Base-by-base conservation (phyloP, 53 echinoderm and acorn worm species). In the Stichopus horrens region DNA sequence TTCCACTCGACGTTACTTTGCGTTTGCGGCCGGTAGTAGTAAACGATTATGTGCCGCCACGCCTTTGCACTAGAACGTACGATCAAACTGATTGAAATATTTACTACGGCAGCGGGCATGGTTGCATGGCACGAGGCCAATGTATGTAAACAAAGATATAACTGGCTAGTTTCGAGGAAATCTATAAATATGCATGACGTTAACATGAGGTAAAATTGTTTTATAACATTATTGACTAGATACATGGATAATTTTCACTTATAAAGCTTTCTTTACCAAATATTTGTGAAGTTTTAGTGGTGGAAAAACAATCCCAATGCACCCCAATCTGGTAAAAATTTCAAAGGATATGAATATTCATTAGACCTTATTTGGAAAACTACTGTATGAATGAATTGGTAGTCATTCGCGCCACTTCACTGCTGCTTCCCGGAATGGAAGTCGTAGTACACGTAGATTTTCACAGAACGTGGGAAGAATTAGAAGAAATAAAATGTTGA, bases 331-430 rank as follows among this genome's bases (percentile, higher is more conserved):
- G 37, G 37, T 37, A 37, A 37, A 37, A 37, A 37, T 37, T 2
- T 37, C 37, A 37, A 37, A 37, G 37, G 37, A 51, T 51, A 37
- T 76, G 79, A 79, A 79, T 79, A 79, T 79, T 53, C 8, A 79
- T 79, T 53, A 53, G 18, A 5, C 79, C 79, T 79, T 79, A 79
- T 79, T 55, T 79, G 79, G 79, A 79, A 79, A 56, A 53, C 54
- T 55, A 54, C 54, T 53, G 53, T 79, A 54, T 79, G 79, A 79
- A 79, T 79, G 79, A 79, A 79, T 20, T 18, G 18, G 79, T 55
- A 16, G 74, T 6, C n/a, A 55, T 77, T 77, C 52, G 7, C 77
- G 54, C 77, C 9, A 76, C 20, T 22, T 23, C 75, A 16, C 5
- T 20, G 16, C 16, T 71, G 20, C 20, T 7, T 5, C 71, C 5